Base-by-base conservation (phyloP, 2,113 vertebrate genomes). In the Anarhynchus alexandrinus region DNA sequence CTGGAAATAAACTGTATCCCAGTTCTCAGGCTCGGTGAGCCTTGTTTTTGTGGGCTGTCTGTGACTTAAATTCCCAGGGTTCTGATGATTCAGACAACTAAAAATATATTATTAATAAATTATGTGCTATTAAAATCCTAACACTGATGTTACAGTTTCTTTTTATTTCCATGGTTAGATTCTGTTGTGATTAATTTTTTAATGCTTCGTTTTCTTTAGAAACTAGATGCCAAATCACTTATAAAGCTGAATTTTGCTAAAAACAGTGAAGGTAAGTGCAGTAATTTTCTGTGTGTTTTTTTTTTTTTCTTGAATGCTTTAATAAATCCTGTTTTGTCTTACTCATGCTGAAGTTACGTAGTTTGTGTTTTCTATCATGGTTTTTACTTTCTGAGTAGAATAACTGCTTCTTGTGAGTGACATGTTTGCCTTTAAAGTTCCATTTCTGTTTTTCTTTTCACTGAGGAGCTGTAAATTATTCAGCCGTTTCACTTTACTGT, bases 201-300 rank as follows among this genome's bases (percentile, higher is more conserved):
- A 69, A 83, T 93, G 32, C 34, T 95, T 57, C 42, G 5, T 86
- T 89, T 82, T 59, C 76, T 97, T 61, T 96, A 99, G 99, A 99
- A 99, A 97, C 97, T 99, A 25, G 99, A 99, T 49, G 98, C 98
- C 45, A 99, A 99, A 95, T 98, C 99, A 38, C 98, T 99, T 86
- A 99, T 99, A 97, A 99, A 99, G 94, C 98, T 99, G 59, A 99
- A 99, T 97, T 97, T 99, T 85, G 95, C 97, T 85, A 99, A 99
- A 98, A 99, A 99, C 98, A 99, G 71, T 15, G 99, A 99, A 91
- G 99, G 99, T 99, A 98, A 98, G 98, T 96, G 54, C 70, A 65
- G 54, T 88, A 6, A 77, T 95, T 91, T 93, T 77, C 19, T 13
- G 12, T n/a, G 15, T 34, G 40, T 10, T 51, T 73, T 34, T 5